Percentiles rank a stretch among this genome's conserved stretches.
These are phyloP conservation scores for Flabesymbios commensalis DNA, from an alignment of 2,888 invertebrate genomes.

Conservation along the genomic window DNA sequence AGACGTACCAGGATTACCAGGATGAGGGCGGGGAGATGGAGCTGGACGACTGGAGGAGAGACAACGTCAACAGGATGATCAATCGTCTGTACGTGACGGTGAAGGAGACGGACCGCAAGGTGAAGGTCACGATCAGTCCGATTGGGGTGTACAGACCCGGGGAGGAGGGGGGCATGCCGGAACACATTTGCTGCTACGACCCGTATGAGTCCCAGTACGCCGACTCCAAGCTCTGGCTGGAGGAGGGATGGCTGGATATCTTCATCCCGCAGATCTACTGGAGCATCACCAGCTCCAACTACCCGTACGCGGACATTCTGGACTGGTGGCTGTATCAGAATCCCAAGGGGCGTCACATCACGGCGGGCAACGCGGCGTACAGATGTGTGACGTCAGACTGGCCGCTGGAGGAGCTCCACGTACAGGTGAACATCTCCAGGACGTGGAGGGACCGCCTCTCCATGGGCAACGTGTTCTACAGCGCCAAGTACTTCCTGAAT, in stretches of 20 bases:
- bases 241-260: constrained; percentile 52
- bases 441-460: constrained; percentile 8
- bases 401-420: constrained; percentile 41
- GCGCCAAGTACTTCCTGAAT: constrained; percentile 41
- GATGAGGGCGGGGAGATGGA: constrained; percentile 41
- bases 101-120: constrained; percentile 37
- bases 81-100: constrained; percentile 34
- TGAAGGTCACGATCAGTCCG: constrained; percentile 53
- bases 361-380: constrained; percentile 45
- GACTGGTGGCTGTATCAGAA: constrained; percentile 55
- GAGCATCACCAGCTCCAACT: constrained; percentile 48
- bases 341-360: constrained; percentile 40
- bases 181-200: constrained; percentile 41
- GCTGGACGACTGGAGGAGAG: constrained; percentile 47
- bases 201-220: constrained; percentile 46
- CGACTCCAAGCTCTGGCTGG: constrained; percentile 50
- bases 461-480: constrained; percentile 48
- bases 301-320: constrained; percentile 50
- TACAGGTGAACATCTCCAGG: constrained; percentile 39
- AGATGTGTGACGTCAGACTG: constrained; percentile 37
- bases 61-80: constrained; percentile 48
- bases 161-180: constrained; percentile 40
- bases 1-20: constrained; percentile 45
- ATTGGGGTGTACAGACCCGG: constrained; percentile 56
- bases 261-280: constrained; percentile 55